phyloP scores from a whole-genome alignment of 2,888 invertebrate genomes.

The Thymelicus acteon region DNA sequence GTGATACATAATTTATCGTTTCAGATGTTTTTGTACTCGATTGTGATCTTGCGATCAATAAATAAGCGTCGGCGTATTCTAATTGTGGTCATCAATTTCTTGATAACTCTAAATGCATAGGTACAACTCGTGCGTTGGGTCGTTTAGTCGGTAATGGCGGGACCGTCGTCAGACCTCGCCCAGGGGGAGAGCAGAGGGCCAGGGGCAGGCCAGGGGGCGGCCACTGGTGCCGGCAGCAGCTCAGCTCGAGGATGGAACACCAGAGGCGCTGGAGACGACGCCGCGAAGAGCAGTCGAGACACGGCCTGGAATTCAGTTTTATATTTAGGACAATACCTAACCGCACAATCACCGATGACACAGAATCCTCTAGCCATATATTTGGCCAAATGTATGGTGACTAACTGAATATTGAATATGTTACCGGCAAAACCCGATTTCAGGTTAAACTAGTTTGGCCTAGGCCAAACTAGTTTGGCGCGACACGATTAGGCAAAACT shows the following conservation, averaged over 20 bases:
- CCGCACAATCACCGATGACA: too few species aligned
- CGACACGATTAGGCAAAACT: too few species aligned
- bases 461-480: too few species aligned
- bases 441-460: too few species aligned
- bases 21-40: neutral
- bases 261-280: constrained; percentile 71
- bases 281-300: constrained; percentile 67
- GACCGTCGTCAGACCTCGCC: constrained; percentile 76
- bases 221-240: constrained; percentile 69
- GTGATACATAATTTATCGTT: too few species aligned
- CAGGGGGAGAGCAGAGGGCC: constrained; percentile 75
- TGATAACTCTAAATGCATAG: constrained; percentile 31
- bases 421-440: too few species aligned
- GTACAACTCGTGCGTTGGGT: neutral
- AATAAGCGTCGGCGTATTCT: constrained; percentile 6
- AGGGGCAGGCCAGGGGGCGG: constrained; percentile 73
- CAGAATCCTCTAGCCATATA: too few species aligned
- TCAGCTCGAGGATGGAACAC: constrained; percentile 78
- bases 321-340: too few species aligned
- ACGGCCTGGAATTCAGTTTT: constrained; percentile 61
- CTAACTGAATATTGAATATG: too few species aligned
- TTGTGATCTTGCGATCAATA: constrained; percentile 10
- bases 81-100: constrained; percentile 1
- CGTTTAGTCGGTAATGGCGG: constrained; percentile 64
- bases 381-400: too few species aligned